Base-by-base conservation (phyloP, 2,888 invertebrate species). In the Ditula angustiorana region DNA sequence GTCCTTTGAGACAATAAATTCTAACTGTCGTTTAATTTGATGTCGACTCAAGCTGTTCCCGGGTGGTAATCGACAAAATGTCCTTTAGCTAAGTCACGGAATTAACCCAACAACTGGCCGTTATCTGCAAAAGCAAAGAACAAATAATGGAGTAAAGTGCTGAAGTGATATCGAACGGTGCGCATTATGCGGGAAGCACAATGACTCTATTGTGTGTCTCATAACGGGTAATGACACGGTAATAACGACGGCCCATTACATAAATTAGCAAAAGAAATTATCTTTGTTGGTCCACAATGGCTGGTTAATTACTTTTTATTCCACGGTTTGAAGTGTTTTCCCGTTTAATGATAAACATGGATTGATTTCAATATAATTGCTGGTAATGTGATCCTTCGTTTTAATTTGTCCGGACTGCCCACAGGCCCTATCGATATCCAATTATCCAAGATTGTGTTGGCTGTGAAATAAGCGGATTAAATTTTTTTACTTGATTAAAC, bases 181-280 rank as follows among this genome's bases (percentile, higher is more conserved):
- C 60, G 60, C 61, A 71, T 67, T 73, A 62, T 70, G 63, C 62
- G 67, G 67, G 61, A 49, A 66, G 53, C 37, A 73, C 72, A 76
- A 72, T 65, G 61, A 61, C 52, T 58, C 62, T 65, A 67, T 67
- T 67, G 63, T 63, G 49, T 30, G 41, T 53, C 26, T 53, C 63
- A 28, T 59, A 61, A 46, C 49, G 66, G 35, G 35, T 65, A 65
- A 65, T 65, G 65, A 60, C 59, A 65, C 49, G 55, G 41, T 55
- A 61, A 53, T 64, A 59, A 58, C 52, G 64, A 53, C 59, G 47
- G 46, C 52, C 59, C 37, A 53, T 59, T 64, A 64, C 21, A 59
- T 53, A 53, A 64, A 64, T 64, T 64, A 64, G 58, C 53, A 53
- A 59, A 64, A 64, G 21, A 64, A 57, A 64, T 64, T 64, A 64